Evolutionary conservation across 2,888 invertebrate genomes (phyloP), one percentile per base, ranked within the genome.

Genomic region (Cactoblastis cactorum): DNA sequence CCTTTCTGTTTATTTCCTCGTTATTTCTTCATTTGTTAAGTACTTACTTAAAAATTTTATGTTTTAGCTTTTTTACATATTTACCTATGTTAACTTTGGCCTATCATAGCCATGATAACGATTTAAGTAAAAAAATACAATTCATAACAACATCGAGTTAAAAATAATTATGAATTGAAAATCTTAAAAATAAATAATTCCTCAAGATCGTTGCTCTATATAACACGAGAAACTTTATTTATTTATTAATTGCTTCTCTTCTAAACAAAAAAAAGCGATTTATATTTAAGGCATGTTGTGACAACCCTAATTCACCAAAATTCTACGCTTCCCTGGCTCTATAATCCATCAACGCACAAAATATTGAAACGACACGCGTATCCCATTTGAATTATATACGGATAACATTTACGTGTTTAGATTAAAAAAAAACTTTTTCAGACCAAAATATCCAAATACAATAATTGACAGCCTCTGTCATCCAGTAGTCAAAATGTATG

Each of bases 321-420:
- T 38, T 53, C 34, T 33, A 46, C 41, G 49, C 46, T 34, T 15
- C 43, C 47, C 50, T 22, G 48, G 67, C 65, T 67, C 57, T 65
- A 72, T 43, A 43, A 43, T 73, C 69, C 65, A 65, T 70, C 67
- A 68, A 59, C 53, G 59, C 59, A 68, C 79, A 70, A 80, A 80
- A 81, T 77, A 79, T 78, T 78, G 74, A 80, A 74, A 70, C 64
- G 61, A 63, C 56, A 58, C 57, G 52, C 59, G 56, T 63, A 60
- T 53, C 48, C 55, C 51, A 61, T 56, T 55, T 54, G 53, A 52
- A 47, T 45, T 47, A 53, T 15, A 48, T 45, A 50, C 38, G 24
- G 28, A 28, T 22, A 22, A 22, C 3, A 22, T 22, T 3, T 22
- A 22, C 9, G 28, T 28, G 9, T 28, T 28, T 28, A 9, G 28